A percentile compares a stretch with the other conserved stretches of the same genome.
These are phyloP conservation scores for Meghimatium bilineatum DNA, from an alignment of 2,888 invertebrate species.

Conservation along the genomic window DNA sequence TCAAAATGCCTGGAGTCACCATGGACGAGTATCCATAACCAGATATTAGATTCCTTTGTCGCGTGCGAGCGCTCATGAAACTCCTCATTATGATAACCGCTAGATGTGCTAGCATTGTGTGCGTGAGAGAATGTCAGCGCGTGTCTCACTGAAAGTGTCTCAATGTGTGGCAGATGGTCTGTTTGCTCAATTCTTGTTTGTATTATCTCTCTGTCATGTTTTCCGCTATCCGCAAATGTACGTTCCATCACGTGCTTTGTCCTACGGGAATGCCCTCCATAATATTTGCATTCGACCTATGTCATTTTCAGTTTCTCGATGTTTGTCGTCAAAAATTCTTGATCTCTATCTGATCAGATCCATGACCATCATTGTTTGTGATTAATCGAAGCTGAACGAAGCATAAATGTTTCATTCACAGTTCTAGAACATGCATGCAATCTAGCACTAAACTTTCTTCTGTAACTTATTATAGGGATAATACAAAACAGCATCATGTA, in stretches of 20 bases:
- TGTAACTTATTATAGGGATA: no score
- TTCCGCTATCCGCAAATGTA: constrained; percentile 1
- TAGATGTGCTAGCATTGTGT: not conserved
- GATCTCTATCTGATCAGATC: not conserved
- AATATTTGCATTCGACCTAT: constrained; percentile 36
- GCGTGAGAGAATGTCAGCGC: not conserved
- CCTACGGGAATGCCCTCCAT: not conserved
- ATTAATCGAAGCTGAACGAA: constrained; percentile 2
- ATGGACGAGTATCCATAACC: constrained; percentile 25
- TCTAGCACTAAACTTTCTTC: not conserved
- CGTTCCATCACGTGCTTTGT: not conserved
- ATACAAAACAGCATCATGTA: no score
- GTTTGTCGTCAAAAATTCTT: not conserved
- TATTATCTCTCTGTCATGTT: constrained; percentile 21
- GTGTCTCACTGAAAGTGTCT: not conserved
- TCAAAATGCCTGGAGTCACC: constrained; percentile 7
- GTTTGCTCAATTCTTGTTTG: constrained; percentile 8
- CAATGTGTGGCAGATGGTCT: constrained; percentile 10
- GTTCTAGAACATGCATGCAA: not conserved
- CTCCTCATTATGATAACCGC: constrained; percentile 25
- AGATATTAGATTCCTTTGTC: constrained; percentile 40
- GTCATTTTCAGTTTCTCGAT: constrained; percentile 10
- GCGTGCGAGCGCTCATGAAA: constrained; percentile 30
- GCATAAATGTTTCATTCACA: not conserved
- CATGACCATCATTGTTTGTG: not conserved